These are phyloP conservation scores for Diloba caeruleocephala DNA, from an alignment of 2,888 invertebrate genomes.

Conservation along the genomic window DNA sequence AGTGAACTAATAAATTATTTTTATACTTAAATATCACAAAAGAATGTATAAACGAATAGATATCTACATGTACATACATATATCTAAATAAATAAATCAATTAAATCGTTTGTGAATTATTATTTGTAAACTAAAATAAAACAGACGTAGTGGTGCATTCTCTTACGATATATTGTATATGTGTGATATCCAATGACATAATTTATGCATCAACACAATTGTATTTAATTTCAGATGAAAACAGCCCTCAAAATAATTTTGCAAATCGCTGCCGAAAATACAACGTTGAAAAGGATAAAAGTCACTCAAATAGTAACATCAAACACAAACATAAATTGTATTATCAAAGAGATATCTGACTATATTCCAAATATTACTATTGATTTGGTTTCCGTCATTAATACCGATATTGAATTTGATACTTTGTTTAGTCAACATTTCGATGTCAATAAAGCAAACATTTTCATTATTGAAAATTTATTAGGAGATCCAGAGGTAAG, in stretches of 20 bases:
- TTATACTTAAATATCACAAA: too few species aligned
- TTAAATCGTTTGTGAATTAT: too few species aligned
- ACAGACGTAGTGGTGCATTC: too few species aligned
- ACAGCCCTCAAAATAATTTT: constrained; percentile 63
- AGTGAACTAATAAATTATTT: too few species aligned
- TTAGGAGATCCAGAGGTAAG: constrained; percentile 63
- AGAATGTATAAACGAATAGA: too few species aligned
- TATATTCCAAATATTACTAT: constrained; percentile 44
- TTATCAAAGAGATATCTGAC: constrained; percentile 49
- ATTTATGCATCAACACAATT: not conserved
- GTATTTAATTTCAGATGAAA: constrained; percentile 57
- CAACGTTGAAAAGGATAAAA: constrained; percentile 43
- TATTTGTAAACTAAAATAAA: too few species aligned
- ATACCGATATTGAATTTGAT: constrained; percentile 29
- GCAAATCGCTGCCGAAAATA: constrained; percentile 68
- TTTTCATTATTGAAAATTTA: constrained; percentile 63
- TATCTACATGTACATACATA: too few species aligned
- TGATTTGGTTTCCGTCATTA: constrained; percentile 36
- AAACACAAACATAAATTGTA: constrained; percentile 40
- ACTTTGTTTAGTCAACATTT: constrained; percentile 28
- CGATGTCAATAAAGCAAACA: constrained; percentile 45
- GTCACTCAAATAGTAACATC: constrained; percentile 53
- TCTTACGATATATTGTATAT: too few species aligned
- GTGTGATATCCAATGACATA: too few species aligned
- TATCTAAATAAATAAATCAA: too few species aligned